These are phyloP conservation scores for Nymphalis urticae DNA, from an alignment of 2,888 invertebrate species.

Conservation along the genomic window DNA sequence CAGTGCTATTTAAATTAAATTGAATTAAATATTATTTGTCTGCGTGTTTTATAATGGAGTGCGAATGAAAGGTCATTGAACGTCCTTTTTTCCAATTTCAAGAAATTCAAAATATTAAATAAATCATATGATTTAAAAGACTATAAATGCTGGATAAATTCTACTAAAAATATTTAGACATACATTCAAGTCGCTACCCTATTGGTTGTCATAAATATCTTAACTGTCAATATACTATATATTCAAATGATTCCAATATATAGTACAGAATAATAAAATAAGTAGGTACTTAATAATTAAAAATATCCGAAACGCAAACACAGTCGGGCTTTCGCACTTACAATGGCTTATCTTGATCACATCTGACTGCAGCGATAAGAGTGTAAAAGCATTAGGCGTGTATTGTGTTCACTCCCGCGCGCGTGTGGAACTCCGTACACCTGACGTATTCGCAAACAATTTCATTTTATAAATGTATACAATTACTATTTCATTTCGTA, in stretches of 20 bases:
- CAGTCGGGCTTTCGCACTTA: slow-evolving; percentile 5
- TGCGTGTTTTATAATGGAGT: neutral
- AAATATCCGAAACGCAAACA: slow-evolving; percentile 8
- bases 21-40: slow-evolving; percentile 11
- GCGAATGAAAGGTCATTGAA: too few species aligned
- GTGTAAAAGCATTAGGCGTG: slow-evolving; percentile 15
- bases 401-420: neutral
- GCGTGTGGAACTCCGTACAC: slow-evolving; percentile 13
- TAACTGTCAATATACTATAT: too few species aligned
- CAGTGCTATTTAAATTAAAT: slow-evolving; percentile 22
- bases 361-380: slow-evolving; percentile 15
- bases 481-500: neutral
- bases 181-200: too few species aligned
- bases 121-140: too few species aligned
- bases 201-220: too few species aligned
- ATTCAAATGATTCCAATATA: neutral
- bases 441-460: slow-evolving; percentile 16
- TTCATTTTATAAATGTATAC: neutral
- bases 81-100: too few species aligned
- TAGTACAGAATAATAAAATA: neutral
- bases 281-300: neutral
- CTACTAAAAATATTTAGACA: too few species aligned
- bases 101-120: too few species aligned
- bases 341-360: slow-evolving; percentile 14
- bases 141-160: too few species aligned